Conservation (phyloP, 2,797 vertebrate species). For the Xenentodon cancila region DNA sequence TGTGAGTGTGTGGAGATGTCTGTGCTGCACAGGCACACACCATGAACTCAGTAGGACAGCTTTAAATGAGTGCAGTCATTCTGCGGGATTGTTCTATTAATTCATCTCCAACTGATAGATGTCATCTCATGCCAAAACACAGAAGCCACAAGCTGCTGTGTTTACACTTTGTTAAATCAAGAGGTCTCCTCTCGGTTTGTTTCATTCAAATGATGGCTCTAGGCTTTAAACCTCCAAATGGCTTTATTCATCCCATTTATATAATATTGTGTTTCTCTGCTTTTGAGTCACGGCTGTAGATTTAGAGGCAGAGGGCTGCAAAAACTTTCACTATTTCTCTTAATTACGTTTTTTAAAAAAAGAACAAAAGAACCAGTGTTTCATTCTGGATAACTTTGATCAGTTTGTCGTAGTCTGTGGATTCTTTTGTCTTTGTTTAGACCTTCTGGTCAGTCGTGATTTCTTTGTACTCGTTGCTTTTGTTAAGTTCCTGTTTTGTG, state of each 20-base stretch:
- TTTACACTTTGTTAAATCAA: conserved; percentile 61
- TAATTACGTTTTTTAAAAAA: too few relatives aligned
- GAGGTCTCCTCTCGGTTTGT: conserved; percentile 30
- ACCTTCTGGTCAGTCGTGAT: too few relatives aligned
- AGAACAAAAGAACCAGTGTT: background rate
- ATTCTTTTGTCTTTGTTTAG: too few relatives aligned
- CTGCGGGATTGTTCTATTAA: conserved; percentile 48
- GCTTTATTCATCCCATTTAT: background rate
- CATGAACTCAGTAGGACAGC: conserved; percentile 42
- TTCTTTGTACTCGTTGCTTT: too few relatives aligned
- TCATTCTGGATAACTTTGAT: background rate
- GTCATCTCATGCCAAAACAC: conserved; percentile 39
- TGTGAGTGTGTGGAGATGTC: conserved; percentile 19
- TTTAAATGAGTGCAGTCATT: conserved; percentile 55
- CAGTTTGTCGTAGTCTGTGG: background rate
- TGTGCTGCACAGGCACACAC: conserved; percentile 24
- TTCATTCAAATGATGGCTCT: conserved; percentile 21
- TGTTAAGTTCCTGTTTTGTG: too few relatives aligned
- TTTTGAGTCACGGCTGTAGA: background rate
- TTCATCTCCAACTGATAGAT: conserved; percentile 58
- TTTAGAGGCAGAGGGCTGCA: background rate
- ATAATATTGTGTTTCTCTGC: background rate
- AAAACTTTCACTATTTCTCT: background rate
- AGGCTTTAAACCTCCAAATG: conserved; percentile 22
- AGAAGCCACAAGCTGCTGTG: conserved; percentile 49